These are phyloP conservation scores for Aeoliscus strigatus DNA, from an alignment of 2,797 vertebrate species.

Conservation along the genomic window DNA sequence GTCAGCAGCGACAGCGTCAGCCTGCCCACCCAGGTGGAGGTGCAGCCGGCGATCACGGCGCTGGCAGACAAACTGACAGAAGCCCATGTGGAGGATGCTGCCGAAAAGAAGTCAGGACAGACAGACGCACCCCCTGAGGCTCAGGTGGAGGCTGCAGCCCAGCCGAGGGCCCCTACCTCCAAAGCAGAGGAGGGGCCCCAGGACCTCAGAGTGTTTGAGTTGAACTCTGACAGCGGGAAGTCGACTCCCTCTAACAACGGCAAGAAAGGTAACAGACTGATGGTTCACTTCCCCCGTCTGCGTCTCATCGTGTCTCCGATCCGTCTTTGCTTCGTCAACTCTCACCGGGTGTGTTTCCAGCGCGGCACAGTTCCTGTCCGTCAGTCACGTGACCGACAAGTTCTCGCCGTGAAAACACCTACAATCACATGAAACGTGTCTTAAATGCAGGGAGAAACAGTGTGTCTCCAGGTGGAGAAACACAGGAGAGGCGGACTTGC, in stretches of 20 bases:
- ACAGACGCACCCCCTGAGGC: slow-evolving; percentile 29
- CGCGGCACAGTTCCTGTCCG: too few relatives aligned
- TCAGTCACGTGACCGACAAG: too few relatives aligned
- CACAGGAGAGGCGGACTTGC: too few relatives aligned
- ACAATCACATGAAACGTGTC: too few relatives aligned
- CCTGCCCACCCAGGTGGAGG: slow-evolving; percentile 86
- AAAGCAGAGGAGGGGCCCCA: slow-evolving; percentile 83
- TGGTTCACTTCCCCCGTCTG: too few relatives aligned
- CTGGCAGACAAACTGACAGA: slow-evolving; percentile 74
- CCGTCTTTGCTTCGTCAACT: too few relatives aligned
- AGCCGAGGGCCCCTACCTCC: slow-evolving; percentile 40
- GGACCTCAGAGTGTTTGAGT: slow-evolving; percentile 94
- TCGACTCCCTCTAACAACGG: slow-evolving; percentile 97
- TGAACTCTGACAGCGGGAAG: slow-evolving; percentile 97
- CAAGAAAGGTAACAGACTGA: slow-evolving; percentile 85
- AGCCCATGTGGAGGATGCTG: slow-evolving; percentile 72
- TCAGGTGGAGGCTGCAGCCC: slow-evolving; percentile 26
- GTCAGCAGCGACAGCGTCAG: slow-evolving; percentile 90
- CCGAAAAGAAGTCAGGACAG: slow-evolving; percentile 22
- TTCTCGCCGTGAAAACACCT: too few relatives aligned
- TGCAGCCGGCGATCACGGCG: slow-evolving; percentile 49
- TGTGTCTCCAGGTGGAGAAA: too few relatives aligned
- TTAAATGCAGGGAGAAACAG: too few relatives aligned
- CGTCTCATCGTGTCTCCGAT: too few relatives aligned
- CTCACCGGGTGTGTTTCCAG: too few relatives aligned